phyloP scores from a whole-genome alignment of 1,140 invertebrate genomes.

The Apis florea region DNA sequence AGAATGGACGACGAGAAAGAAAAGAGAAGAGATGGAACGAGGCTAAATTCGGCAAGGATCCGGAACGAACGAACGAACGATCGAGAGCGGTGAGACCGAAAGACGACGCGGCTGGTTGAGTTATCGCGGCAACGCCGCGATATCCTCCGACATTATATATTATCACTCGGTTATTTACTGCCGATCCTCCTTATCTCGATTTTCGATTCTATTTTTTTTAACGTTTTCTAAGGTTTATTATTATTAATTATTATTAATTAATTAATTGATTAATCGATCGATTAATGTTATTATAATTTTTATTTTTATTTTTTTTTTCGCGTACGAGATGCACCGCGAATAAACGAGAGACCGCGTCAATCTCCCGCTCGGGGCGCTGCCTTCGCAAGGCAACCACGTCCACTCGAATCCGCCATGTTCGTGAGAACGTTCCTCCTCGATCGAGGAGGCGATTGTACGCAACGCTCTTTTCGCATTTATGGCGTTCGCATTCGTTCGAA shows the following conservation, averaged over 20 bases:
- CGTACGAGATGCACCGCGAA: slow-evolving; percentile 70
- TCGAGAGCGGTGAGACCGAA: slow-evolving; percentile 37
- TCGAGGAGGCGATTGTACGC: not conserved
- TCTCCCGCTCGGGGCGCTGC: slow-evolving; percentile 67
- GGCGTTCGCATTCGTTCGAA: not conserved
- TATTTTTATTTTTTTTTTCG: slow-evolving; percentile 59
- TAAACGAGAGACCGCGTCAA: slow-evolving; percentile 73
- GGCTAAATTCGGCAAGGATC: slow-evolving; percentile 29
- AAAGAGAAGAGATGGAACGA: not conserved
- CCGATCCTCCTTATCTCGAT: slow-evolving; percentile 54
- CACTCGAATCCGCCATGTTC: not conserved
- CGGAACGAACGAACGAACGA: slow-evolving; percentile 28
- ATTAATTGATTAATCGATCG: slow-evolving; percentile 60
- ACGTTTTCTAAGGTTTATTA: slow-evolving; percentile 66
- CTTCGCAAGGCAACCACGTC: not conserved
- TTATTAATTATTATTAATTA: slow-evolving; percentile 52
- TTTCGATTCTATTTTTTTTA: slow-evolving; percentile 65
- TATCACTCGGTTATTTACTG: slow-evolving; percentile 11
- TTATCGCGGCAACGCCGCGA: not conserved
- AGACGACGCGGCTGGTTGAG: slow-evolving; percentile 9
- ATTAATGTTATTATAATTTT: slow-evolving; percentile 51
- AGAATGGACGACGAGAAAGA: not conserved
- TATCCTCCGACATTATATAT: not conserved
- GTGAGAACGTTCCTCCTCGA: not conserved
- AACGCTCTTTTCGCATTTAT: not conserved